Base-by-base conservation (phyloP, 2,797 vertebrate genomes). In the Discoglossus pictus region DNA sequence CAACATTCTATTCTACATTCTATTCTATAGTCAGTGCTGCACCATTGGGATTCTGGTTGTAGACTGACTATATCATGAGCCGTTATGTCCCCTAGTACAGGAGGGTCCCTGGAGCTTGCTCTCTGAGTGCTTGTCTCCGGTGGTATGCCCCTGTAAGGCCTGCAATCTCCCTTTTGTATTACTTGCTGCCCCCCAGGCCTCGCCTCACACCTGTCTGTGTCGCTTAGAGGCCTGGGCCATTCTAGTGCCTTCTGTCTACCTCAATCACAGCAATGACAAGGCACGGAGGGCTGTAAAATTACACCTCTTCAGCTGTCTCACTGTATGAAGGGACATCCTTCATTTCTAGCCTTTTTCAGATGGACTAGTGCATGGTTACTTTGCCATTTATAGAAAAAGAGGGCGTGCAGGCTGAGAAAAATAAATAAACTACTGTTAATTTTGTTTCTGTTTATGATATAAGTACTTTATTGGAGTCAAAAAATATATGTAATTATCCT, bases 261-360 rank as follows among this genome's bases (percentile, higher is more conserved):
- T 93, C 95, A 94, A 98, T 98, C 96, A 97, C 84, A 64, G 58
- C 73, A 59, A 71, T 96, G 94, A 94, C 95, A 93, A 89, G 74
- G 82, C 81, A 84, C 79, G 83, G 85, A 86, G 87, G 88, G 84
- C 87, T 93, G 79, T 88, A 90, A 93, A 93, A 91, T 93, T 91
- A 93, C 92, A 91, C 89, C 78, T 86, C 92, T 73, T 96, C 96
- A 98, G 95, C 96, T 98, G 96, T 97, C 87, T 89, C 76, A 80
- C 88, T 75, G 84, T 77, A 85, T 61, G 60, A 75, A 71, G 75
- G 72, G 67, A 51, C 3, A 24, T 31, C 62, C 62, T 70, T 72
- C 21, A 1, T 10, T 68, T 70, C 77, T 66, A 56, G 66, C 65
- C 34, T 52, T 80, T 80, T 76, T 55, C 73, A 6, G 2, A 78